Base-by-base conservation (phyloP, 1,140 invertebrate species). In the Melipona quadrifasciata region DNA sequence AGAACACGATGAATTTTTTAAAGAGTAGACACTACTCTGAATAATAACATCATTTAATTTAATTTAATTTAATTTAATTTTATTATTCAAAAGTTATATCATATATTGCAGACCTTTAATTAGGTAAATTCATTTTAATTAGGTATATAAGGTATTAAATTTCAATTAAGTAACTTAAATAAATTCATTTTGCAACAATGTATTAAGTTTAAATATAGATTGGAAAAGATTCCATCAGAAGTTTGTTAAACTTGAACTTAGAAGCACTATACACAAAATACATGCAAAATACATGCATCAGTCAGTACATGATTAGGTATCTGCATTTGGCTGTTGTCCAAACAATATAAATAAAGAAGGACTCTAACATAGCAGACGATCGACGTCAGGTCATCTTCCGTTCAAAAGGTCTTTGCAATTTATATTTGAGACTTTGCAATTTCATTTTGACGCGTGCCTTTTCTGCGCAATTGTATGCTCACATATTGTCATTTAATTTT, bases 241-340 rank as follows among this genome's bases (percentile, higher is more conserved):
- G 90, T 92, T 92, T 90, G 71, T 89, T 87, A 90, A 92, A 92
- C 91, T 92, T 92, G 91, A 92, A 92, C 91, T 90, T 89, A 72
- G 73, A 14, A 27, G 75, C 14, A 57, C 31, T 31, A 2, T 31
- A 31, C 31, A 39, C 57, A 73, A 84, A 65, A 47, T 47, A 34
- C 34, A 34, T 34, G n/a, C 64, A 39, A 78, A 76, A 76, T 19
- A 24, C 17, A 67, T 70, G 67, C 78, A 71, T 80, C 70, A 61
- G 80, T 84, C 34, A 47, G 58, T 27, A 53, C 34, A 27, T 34
- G 67, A 34, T n/a, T 39, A 64, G 19, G 51, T 77, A 83, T 47
- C 57, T 87, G 72, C 68, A 53, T 67, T 79, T 92, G 91, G 91
- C 91, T 21, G 34, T 64, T 65, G 58, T 86, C 90, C 91, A 91